Conservation (phyloP, 2,113 vertebrate species). For the Pedetes capensis region DNA sequence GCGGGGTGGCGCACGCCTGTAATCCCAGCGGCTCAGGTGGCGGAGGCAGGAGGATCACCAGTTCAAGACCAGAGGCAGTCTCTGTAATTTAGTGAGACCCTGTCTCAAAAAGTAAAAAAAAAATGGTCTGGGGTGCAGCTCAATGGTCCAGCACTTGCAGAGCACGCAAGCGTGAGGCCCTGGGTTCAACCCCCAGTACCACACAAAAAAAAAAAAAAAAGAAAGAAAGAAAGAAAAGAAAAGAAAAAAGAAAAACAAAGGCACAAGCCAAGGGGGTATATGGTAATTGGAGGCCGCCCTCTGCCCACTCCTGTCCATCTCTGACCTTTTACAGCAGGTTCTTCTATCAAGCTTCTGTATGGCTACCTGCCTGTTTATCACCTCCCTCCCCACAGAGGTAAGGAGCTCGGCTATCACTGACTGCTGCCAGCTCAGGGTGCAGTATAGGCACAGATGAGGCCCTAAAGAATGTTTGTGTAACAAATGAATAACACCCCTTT, state of each 20-base stretch:
- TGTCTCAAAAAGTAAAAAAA: no score
- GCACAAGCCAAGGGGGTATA: neutral
- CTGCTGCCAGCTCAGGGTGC: neutral
- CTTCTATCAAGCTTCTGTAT: neutral
- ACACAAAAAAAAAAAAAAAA: no score
- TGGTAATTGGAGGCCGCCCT: neutral
- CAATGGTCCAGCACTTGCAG: no score
- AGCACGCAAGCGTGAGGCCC: no score
- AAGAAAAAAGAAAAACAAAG: neutral
- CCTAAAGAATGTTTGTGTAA: neutral
- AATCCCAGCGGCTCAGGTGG: neutral
- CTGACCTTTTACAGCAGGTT: accelerated
- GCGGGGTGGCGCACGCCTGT: neutral
- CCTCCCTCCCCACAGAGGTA: neutral
- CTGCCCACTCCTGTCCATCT: neutral
- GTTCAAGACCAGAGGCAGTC: no score
- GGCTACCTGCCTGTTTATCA: neutral
- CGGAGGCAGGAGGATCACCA: neutral
- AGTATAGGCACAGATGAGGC: neutral
- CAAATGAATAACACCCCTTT: neutral
- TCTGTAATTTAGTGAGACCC: no score
- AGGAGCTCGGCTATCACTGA: neutral
- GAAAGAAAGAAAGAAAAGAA: no score
- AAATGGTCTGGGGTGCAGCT: no score
- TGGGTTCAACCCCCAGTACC: no score